Evolutionary conservation across 2,797 vertebrate species (phyloP).

Genomic region (Protonibea diacanthus): DNA sequence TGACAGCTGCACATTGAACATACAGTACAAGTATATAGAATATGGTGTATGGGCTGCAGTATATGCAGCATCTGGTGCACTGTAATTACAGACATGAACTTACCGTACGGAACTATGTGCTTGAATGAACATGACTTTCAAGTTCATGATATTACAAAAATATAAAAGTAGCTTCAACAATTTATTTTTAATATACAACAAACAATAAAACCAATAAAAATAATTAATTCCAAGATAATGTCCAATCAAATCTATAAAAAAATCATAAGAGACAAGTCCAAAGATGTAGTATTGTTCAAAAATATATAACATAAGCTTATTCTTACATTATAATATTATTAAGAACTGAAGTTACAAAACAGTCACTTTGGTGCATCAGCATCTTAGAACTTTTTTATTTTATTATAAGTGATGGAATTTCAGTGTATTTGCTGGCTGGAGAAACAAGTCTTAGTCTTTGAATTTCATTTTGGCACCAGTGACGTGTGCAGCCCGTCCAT

Average conservation of each 20-base stretch:
- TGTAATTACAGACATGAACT: not conserved
- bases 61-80: not conserved
- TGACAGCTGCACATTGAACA: not conserved
- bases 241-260: not conserved
- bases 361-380: not conserved
- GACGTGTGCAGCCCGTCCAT: not conserved
- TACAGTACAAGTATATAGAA: not conserved
- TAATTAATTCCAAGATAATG: not conserved
- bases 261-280: not conserved
- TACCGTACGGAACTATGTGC: not conserved
- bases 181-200: not conserved
- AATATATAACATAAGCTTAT: no score
- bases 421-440: not conserved
- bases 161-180: not conserved
- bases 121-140: not conserved
- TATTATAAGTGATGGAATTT: not conserved
- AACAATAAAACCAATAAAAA: not conserved
- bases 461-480: not conserved
- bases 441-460: not conserved
- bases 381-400: not conserved
- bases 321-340: no score
- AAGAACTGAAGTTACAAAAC: not conserved
- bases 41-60: not conserved
- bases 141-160: not conserved
- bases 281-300: no score